Percentiles rank a stretch among this genome's conserved stretches.
These are phyloP conservation scores for Actenoides hombroni DNA, from an alignment of 2,113 vertebrate genomes.

Conservation along the genomic window DNA sequence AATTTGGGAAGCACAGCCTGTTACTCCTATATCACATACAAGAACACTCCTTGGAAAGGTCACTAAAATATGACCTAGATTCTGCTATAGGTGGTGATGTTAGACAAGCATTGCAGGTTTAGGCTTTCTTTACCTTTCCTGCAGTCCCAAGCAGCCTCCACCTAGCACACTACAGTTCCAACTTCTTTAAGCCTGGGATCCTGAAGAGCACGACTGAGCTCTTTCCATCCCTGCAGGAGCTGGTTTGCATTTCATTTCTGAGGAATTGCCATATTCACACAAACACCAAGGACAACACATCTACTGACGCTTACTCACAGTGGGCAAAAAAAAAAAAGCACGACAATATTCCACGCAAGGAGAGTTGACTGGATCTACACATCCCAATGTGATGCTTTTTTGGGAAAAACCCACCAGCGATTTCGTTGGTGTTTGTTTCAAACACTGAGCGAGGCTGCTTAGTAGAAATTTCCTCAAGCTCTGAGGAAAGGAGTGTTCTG, in stretches of 20 bases:
- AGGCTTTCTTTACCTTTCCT: not conserved
- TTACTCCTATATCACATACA: fast-evolving
- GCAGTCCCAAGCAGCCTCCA: not conserved
- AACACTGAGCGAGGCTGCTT: not conserved
- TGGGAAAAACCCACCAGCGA: not conserved
- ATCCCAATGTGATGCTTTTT: not conserved
- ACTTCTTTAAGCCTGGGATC: not conserved
- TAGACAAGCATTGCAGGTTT: not conserved
- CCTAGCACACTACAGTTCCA: not conserved
- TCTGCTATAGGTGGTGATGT: not conserved
- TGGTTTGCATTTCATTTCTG: not conserved
- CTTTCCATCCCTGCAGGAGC: not conserved
- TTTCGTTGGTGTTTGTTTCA: not conserved
- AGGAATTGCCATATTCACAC: not conserved
- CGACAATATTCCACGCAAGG: not conserved
- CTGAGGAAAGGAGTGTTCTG: not conserved
- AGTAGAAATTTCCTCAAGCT: not conserved
- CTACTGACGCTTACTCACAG: not conserved
- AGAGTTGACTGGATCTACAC: not conserved
- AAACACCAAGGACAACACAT: not conserved
- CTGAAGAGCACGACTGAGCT: not conserved
- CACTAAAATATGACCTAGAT: not conserved
- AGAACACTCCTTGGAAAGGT: not conserved
- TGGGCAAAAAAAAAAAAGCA: not conserved
- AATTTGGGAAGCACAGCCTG: not conserved